Evolutionary conservation across 2,113 vertebrate species (phyloP), one percentile per base, ranked within the genome.

Genomic region (Caretta caretta): DNA sequence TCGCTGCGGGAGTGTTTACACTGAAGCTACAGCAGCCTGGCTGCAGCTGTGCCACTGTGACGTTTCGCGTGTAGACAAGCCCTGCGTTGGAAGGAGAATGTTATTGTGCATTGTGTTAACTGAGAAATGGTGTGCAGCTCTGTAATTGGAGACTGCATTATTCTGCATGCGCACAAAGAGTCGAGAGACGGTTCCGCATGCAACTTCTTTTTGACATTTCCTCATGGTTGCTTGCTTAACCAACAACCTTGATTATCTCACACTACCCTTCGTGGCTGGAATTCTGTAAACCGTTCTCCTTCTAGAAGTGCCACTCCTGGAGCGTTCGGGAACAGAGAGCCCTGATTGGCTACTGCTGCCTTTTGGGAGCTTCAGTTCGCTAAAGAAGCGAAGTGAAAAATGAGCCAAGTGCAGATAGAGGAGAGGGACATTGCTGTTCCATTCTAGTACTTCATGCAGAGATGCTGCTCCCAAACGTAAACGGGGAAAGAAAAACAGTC

Each of bases 381-480:
- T 51, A 65, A 72, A 76, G 56, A 83, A 87, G 72, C 83, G 78
- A 4, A 49, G 83, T 93, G 92, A 38, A 22, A 94, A 93, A 53
- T 48, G 89, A 93, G 3, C 29, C 3, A 2, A 80, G 86, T 53
- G 0, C 81, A 79, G 92, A 14, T 89, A 92, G 87, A 42, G 49
- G 72, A 87, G 38, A 82, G 53, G 76, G 89, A 42, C 81, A 25
- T 1, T 78, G 96, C 10, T 87, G 42, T 91, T 87, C 76, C 65
- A 88, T 90, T 92, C 80, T 72, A 72, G 3, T 27, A 0, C 2
- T 88, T 94, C 83, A 4, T 84, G 62, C 51, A 83, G 96, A 87
- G 93, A 17, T 75, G 95, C 87, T 82, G 85, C 96, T 93, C 84
- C n/a, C 95, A 93, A 29, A 84, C 89, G 10, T 91, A 95, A 96